Evolutionary conservation across 2,888 invertebrate species (phyloP).

Genomic region (Spodoptera littoralis): DNA sequence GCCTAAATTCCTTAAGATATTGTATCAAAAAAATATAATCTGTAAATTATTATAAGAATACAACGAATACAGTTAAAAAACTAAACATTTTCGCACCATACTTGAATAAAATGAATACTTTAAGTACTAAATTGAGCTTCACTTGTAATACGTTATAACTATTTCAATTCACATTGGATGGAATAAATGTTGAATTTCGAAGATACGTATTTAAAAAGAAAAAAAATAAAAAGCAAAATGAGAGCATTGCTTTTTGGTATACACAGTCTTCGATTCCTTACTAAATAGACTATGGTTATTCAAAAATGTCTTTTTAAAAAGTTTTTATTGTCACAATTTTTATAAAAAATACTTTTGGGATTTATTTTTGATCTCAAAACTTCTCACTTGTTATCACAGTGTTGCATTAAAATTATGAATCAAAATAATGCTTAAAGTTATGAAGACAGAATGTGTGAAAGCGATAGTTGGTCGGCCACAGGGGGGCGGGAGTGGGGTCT

Average conservation of each 20-base stretch:
- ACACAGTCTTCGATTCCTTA: slow-evolving; percentile 70
- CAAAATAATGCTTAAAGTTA: slow-evolving; percentile 10
- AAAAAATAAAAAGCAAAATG: slow-evolving; percentile 53
- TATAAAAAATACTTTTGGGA: slow-evolving; percentile 42
- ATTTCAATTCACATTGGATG: slow-evolving; percentile 55
- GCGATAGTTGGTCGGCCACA: slow-evolving; percentile 23
- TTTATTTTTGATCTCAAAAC: slow-evolving; percentile 35
- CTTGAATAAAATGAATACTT: slow-evolving; percentile 48
- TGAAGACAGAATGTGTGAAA: slow-evolving; percentile 16
- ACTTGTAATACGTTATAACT: slow-evolving; percentile 27
- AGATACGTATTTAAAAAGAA: slow-evolving; percentile 36
- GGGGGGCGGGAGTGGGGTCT: neutral
- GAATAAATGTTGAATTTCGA: slow-evolving; percentile 50
- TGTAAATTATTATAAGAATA: slow-evolving; percentile 43
- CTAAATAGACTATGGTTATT: slow-evolving; percentile 55
- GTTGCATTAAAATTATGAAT: slow-evolving; percentile 46
- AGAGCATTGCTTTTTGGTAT: slow-evolving; percentile 69
- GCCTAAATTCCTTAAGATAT: slow-evolving; percentile 37
- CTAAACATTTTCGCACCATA: slow-evolving; percentile 56
- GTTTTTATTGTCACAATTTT: slow-evolving; percentile 53
- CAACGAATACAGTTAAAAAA: slow-evolving; percentile 43
- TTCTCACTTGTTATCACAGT: slow-evolving; percentile 55
- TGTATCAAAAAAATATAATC: slow-evolving; percentile 33
- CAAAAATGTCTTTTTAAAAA: slow-evolving; percentile 35
- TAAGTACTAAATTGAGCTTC: slow-evolving; percentile 60